Evolutionary conservation across 1,140 invertebrate species (phyloP).

Genomic region (Ladona fulva): DNA sequence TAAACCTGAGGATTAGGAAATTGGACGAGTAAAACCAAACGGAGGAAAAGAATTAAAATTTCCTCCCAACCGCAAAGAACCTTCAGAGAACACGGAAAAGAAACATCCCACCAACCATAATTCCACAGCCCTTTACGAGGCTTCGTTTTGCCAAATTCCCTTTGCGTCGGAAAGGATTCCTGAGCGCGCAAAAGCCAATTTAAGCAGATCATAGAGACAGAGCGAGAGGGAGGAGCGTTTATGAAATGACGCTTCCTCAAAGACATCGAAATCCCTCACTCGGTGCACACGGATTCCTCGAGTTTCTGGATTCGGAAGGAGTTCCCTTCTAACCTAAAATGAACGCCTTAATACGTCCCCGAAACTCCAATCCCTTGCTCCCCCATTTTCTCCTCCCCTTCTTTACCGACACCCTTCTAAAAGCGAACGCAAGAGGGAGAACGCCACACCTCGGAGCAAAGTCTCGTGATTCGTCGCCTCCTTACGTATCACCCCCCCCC

Average conservation of each 20-base stretch:
- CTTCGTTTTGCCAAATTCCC: no score
- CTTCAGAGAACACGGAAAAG: no score
- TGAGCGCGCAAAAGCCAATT: background rate
- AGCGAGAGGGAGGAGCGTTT: background rate
- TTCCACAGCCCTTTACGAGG: no score
- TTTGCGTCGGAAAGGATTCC: background rate
- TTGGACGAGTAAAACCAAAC: no score
- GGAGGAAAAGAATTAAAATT: no score
- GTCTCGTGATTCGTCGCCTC: background rate
- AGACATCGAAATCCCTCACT: background rate
- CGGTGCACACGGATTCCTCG: background rate
- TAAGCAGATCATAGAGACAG: background rate
- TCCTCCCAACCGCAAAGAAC: no score
- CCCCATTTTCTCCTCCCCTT: background rate
- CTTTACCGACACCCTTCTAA: background rate
- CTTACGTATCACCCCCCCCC: background rate
- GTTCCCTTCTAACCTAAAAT: background rate
- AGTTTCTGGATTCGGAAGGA: constrained; percentile 5
- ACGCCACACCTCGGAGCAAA: background rate
- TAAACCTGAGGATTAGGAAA: no score
- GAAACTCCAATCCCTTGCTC: background rate
- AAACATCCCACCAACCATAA: no score
- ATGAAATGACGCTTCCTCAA: background rate
- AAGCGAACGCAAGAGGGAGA: background rate
- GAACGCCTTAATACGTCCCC: background rate